Percentiles rank a stretch among this genome's conserved stretches.
These are phyloP conservation scores for Lasioglossum morio DNA, from an alignment of 2,888 invertebrate species.

Conservation along the genomic window DNA sequence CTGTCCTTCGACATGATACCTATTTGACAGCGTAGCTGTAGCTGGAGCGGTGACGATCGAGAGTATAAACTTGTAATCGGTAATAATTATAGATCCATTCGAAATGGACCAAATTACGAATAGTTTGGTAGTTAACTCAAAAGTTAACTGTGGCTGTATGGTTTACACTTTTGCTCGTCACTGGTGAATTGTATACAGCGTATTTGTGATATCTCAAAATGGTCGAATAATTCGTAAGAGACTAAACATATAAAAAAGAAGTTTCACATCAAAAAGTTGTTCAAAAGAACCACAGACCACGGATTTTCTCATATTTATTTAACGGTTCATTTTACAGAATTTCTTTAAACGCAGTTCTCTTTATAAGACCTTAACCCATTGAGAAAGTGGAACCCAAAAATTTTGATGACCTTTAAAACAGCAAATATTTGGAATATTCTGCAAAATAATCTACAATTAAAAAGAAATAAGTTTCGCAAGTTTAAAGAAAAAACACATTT, in stretches of 20 bases:
- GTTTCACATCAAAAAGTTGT: too few species aligned
- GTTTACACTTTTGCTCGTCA: constrained; percentile 8
- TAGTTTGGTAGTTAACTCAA: too few species aligned
- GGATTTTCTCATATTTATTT: too few species aligned
- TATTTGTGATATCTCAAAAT: background rate
- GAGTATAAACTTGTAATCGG: background rate
- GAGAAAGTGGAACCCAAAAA: too few species aligned
- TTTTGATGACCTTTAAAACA: too few species aligned
- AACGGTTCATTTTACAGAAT: too few species aligned
- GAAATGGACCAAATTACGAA: background rate
- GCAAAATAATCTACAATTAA: too few species aligned
- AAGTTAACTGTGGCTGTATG: background rate
- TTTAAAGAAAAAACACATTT: too few species aligned
- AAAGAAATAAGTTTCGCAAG: too few species aligned
- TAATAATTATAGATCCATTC: background rate
- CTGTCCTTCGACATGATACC: constrained; percentile 19
- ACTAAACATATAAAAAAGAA: background rate
- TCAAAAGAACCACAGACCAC: background rate
- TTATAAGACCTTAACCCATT: too few species aligned
- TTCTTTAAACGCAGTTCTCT: too few species aligned
- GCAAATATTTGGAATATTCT: too few species aligned
- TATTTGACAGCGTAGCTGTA: constrained; percentile 28
- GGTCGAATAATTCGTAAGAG: background rate
- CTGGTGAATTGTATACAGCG: background rate
- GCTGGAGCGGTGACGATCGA: constrained; percentile 11